Conservation (phyloP, 2,797 vertebrate species). For the Erethizon dorsatum region DNA sequence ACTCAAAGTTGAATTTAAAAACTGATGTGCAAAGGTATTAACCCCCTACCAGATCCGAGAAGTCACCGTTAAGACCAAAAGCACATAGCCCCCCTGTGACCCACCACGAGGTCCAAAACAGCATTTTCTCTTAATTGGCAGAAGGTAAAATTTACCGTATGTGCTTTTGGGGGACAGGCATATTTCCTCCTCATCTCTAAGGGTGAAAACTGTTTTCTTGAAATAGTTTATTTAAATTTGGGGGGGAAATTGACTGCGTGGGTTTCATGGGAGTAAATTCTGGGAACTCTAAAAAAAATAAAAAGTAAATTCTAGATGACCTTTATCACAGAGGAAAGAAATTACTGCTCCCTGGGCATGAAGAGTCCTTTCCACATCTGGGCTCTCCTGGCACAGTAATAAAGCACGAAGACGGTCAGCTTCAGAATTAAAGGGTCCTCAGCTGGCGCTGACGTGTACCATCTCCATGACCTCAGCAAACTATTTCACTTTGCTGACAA, state of each 20-base stretch:
- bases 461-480: not conserved
- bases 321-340: not conserved
- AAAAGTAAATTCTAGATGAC: not conserved
- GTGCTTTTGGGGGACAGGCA: not conserved
- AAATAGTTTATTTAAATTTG: conserved; percentile 36
- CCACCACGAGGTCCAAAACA: not conserved
- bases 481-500: not conserved
- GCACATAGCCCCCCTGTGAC: not conserved
- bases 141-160: not conserved
- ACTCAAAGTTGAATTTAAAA: not conserved
- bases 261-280: not conserved
- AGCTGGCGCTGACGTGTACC: not conserved
- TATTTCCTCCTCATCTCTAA: not conserved
- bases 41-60: not conserved
- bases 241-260: not conserved
- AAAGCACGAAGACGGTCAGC: not conserved
- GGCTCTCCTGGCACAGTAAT: not conserved
- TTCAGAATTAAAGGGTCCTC: not conserved
- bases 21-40: not conserved
- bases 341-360: not conserved
- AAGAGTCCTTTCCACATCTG: not conserved
- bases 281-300: not conserved
- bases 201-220: not conserved
- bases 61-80: not conserved
- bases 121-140: not conserved